Evolutionary conservation across 2,113 vertebrate species (phyloP).

Genomic region (Scomber scombrus): DNA sequence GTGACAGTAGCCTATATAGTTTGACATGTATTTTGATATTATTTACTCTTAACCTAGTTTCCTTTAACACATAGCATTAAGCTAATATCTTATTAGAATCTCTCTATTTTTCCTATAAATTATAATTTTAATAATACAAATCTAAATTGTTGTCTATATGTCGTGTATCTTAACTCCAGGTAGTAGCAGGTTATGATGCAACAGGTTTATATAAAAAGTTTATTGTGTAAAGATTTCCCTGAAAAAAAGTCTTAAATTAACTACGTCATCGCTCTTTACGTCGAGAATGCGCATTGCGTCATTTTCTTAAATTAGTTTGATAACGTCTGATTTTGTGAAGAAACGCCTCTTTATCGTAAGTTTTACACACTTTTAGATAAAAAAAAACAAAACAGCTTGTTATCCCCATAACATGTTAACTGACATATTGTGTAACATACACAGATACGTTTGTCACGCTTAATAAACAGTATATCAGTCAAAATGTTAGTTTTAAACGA

Average conservation of each 20-base stretch:
- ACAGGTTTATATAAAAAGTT: rapidly evolving
- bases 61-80: too few relatives aligned
- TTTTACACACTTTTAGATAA: not conserved
- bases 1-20: not conserved
- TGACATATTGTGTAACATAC: too few relatives aligned
- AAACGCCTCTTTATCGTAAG: not conserved
- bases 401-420: rapidly evolving
- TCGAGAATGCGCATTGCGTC: not conserved
- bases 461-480: not conserved
- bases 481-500: not conserved
- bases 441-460: rapidly evolving
- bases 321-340: not conserved
- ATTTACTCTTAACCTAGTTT: not conserved
- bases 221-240: too few relatives aligned
- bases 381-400: rapidly evolving
- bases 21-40: not conserved
- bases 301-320: not conserved
- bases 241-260: not conserved
- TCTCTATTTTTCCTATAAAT: too few relatives aligned
- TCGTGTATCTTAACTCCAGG: not conserved
- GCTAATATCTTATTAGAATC: too few relatives aligned
- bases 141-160: too few relatives aligned
- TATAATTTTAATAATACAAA: too few relatives aligned
- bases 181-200: not conserved
- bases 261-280: not conserved